Base-by-base conservation (phyloP, 2,888 invertebrate genomes). In the Metopia argyrocephala region DNA sequence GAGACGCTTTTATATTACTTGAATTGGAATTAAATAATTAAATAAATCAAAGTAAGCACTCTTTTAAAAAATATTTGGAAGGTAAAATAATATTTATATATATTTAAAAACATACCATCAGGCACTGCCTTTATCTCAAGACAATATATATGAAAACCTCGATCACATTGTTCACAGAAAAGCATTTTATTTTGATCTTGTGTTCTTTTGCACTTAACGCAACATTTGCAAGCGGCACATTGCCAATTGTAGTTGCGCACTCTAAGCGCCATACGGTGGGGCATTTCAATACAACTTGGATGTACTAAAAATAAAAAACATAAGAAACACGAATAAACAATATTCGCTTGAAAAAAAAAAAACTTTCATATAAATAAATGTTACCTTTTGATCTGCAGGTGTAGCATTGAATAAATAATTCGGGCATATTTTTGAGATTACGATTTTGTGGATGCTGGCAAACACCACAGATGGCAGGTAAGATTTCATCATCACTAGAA, bases 141-240 rank as follows among this genome's bases (percentile, higher is more conserved):
- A 91, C 98, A 98, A 91, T 96, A 96, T 83, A 96, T 95, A 90
- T 98, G 98, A 91, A 95, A 97, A 91, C 97, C 97, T 88, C 97
- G 92, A 91, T 98, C 98, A 91, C 98, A 98, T 87, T 95, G 94
- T 90, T 98, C 97, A 91, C 98, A 98, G 91, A 95, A 97, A 87
- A 98, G 93, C 96, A 97, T 97, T 91, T 96, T 96, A 87, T 96
- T 96, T 91, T 96, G 96, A 89, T 96, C 95, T 84, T 94, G 94
- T 45, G 95, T 94, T 89, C 94, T 94, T 85, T 93, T 93, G 90
- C 98, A 98, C 84, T 94, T 93, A 83, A 94, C 94, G 91, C 98
- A 98, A 62, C 94, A 94, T 92, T 98, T 98, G 91, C 98, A 98
- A 86, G 96, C 97, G 85, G 95, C 95, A 89, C 98, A 98, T 91